Evolutionary conservation across 2,113 vertebrate genomes (phyloP).

Genomic region (Nycticryphes semicollaris): DNA sequence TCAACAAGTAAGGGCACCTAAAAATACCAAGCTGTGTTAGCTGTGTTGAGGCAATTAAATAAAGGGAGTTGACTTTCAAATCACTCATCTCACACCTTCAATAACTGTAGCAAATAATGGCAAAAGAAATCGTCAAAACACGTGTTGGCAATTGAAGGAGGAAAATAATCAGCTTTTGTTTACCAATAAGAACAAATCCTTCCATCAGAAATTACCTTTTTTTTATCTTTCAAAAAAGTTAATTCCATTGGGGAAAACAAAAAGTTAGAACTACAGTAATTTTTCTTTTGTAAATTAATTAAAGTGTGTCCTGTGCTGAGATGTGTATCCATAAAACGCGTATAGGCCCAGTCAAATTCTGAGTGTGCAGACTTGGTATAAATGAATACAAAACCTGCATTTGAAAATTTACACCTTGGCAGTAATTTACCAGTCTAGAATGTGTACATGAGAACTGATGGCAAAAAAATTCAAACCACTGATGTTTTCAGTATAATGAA

Average conservation of each 20-base stretch:
- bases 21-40: not conserved
- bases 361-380: not conserved
- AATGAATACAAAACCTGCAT: not conserved
- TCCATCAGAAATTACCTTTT: not conserved
- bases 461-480: not conserved
- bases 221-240: not conserved
- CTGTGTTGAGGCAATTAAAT: not conserved
- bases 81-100: not conserved
- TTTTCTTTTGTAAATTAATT: not conserved
- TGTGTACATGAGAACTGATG: accelerated
- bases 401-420: not conserved
- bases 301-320: not conserved
- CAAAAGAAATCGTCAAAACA: not conserved
- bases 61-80: not conserved
- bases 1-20: not conserved
- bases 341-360: not conserved
- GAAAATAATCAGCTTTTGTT: not conserved
- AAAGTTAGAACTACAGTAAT: not conserved
- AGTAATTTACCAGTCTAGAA: not conserved
- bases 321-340: not conserved
- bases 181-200: not conserved
- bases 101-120: not conserved
- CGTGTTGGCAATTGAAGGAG: not conserved
- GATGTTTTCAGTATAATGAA: not conserved
- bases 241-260: not conserved